Evolutionary conservation across 2,888 invertebrate species (phyloP).

Genomic region (Rhogogaster chlorosoma): DNA sequence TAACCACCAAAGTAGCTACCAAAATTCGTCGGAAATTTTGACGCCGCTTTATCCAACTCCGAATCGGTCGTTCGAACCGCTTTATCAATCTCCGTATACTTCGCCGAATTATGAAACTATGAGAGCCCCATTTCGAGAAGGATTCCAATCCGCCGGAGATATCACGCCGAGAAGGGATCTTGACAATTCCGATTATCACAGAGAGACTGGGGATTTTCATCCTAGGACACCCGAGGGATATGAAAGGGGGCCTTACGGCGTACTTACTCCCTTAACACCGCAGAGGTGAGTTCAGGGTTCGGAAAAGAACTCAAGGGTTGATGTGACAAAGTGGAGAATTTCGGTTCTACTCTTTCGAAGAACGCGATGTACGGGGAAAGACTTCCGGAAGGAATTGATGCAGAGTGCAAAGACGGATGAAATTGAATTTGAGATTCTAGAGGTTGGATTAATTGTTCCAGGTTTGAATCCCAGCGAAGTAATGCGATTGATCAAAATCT

Average conservation of each 20-base stretch:
- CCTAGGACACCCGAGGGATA: conserved; percentile 69
- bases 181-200: conserved; percentile 52
- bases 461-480: conserved; percentile 65
- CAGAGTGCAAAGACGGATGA: neutral
- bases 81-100: conserved; percentile 71
- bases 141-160: conserved; percentile 65
- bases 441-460: conserved; percentile 51
- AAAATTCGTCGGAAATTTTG: conserved; percentile 67
- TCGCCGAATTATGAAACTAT: conserved; percentile 69
- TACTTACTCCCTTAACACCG: conserved; percentile 70
- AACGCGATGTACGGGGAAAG: neutral
- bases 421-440: neutral
- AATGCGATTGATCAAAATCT: conserved; percentile 60
- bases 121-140: conserved; percentile 64
- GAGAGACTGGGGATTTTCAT: conserved; percentile 61
- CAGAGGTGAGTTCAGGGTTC: conserved; percentile 67
- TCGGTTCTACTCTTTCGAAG: neutral
- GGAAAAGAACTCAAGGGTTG: neutral
- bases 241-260: conserved; percentile 69
- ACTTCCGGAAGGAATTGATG: neutral
- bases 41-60: conserved; percentile 62
- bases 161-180: conserved; percentile 65
- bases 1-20: conserved; percentile 69
- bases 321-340: neutral
- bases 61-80: conserved; percentile 64